Conservation (phyloP, 2,888 invertebrate genomes). For the Cheilosia soror region DNA sequence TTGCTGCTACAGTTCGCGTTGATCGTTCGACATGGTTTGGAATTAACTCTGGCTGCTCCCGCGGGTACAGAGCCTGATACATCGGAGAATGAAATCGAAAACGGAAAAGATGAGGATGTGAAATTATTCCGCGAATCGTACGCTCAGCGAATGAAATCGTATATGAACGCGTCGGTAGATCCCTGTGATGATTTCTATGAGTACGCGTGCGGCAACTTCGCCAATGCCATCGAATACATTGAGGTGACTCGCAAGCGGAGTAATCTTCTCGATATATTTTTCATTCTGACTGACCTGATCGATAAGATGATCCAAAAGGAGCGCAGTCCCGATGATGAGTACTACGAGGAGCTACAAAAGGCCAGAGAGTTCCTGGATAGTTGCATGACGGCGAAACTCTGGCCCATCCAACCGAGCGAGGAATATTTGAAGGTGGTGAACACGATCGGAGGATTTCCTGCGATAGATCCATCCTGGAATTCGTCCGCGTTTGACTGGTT, state of each 20-base stretch:
- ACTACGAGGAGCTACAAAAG: slow-evolving; percentile 78
- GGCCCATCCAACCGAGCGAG: slow-evolving; percentile 78
- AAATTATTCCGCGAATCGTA: slow-evolving; percentile 77
- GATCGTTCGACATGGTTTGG: neutral
- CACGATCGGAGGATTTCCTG: slow-evolving; percentile 81
- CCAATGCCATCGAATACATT: slow-evolving; percentile 76
- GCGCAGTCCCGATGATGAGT: slow-evolving; percentile 68
- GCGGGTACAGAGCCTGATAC: neutral
- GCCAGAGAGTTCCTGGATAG: slow-evolving; percentile 79
- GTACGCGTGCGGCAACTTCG: slow-evolving; percentile 81
- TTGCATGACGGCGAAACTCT: slow-evolving; percentile 78
- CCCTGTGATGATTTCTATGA: slow-evolving; percentile 82
- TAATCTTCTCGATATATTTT: slow-evolving; percentile 79
- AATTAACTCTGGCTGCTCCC: neutral
- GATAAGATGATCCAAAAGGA: slow-evolving; percentile 76
- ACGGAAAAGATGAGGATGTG: slow-evolving; percentile 42
- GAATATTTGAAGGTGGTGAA: slow-evolving; percentile 80
- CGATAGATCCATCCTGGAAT: slow-evolving; percentile 78
- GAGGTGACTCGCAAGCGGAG: slow-evolving; percentile 78
- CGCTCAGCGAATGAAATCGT: slow-evolving; percentile 78
- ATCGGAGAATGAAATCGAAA: slow-evolving; percentile 71
- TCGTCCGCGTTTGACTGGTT: slow-evolving; percentile 80
- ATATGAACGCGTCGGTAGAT: slow-evolving; percentile 79
- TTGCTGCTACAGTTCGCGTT: slow-evolving; percentile 31
- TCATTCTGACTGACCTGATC: slow-evolving; percentile 76